Base-by-base conservation (phyloP, 2,888 invertebrate genomes). In the Lasioglossum marginatum region DNA sequence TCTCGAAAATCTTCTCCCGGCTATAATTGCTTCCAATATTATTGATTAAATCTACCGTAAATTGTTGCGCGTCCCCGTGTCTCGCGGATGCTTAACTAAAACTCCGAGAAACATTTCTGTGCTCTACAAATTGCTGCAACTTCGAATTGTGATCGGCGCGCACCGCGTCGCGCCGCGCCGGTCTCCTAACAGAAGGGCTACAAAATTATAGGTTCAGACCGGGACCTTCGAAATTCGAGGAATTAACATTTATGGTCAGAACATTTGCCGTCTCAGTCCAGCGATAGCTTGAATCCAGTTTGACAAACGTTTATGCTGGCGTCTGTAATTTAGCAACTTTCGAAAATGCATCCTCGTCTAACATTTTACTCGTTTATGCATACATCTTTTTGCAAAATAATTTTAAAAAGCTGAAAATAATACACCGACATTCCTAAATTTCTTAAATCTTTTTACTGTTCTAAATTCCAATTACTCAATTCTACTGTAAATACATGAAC, bases 1-100 rank as follows among this genome's bases (percentile, higher is more conserved):
- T 70, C 37, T 23, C 4, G 70, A 70, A 70, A 70, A 68, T 68
- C 68, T 66, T 63, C 19, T 8, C 34, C 10, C 34, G 34, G 37
- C 70, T 70, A n/a, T 12, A 70, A 40, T 40, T n/a, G 70, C 70
- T 70, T 40, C 14, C 70, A 40, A n/a, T 40, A 40, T 70, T 70
- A 70, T 70, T 70, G 40, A 70, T 37, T 40, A 37, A 40, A 70
- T 70, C n/a, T n/a, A 40, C 40, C n/a, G 40, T n/a, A 40, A 70
- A 70, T 70, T n/a, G 23, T 40, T 40, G 37, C 40, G 23, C n/a
- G 14, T 70, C 23, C 4, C n/a, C 23, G 37, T 23, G 23, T 40
- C 40, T 70, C 40, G n/a, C n/a, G 40, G 37, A 70, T 40, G 70
- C 37, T 37, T 14, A 14, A 16, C 40, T 40, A 40, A 70, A 37